phyloP scores from a whole-genome alignment of 2,888 invertebrate species.

The Cheilosia impressa region DNA sequence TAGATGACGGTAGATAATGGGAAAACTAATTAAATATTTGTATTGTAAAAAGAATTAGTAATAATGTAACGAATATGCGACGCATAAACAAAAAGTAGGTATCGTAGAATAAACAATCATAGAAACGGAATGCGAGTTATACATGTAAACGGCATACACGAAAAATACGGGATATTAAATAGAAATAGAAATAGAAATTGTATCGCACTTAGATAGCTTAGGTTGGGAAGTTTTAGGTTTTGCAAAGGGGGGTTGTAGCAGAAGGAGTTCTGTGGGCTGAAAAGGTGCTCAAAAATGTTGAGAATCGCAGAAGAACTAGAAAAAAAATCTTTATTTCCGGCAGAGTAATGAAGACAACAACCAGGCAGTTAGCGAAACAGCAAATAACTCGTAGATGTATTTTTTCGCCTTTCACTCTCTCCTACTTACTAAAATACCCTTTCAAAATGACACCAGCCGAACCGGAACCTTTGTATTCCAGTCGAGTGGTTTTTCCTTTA shows the following conservation, averaged over 20 bases:
- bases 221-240: conserved; percentile 3
- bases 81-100: conserved; percentile 2
- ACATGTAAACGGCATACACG: neutral
- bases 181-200: conserved; percentile 9
- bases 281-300: no score
- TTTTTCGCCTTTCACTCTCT: no score
- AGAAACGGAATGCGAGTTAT: neutral
- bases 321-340: no score
- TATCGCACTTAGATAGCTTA: conserved; percentile 36
- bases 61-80: conserved; percentile 26
- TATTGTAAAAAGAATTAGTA: conserved; percentile 16
- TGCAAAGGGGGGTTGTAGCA: neutral
- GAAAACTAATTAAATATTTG: neutral
- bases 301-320: no score
- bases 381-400: no score
- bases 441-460: no score
- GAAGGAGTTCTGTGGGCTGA: no score
- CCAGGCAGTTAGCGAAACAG: no score
- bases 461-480: no score
- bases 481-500: no score
- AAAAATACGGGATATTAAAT: conserved; percentile 1
- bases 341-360: no score
- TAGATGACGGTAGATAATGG: conserved; percentile 9
- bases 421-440: no score
- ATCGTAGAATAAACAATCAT: conserved; percentile 42